Percentiles rank a stretch among this genome's conserved stretches.
phyloP scores from a whole-genome alignment of 2,888 invertebrate genomes.

The Lepidonotus clava region DNA sequence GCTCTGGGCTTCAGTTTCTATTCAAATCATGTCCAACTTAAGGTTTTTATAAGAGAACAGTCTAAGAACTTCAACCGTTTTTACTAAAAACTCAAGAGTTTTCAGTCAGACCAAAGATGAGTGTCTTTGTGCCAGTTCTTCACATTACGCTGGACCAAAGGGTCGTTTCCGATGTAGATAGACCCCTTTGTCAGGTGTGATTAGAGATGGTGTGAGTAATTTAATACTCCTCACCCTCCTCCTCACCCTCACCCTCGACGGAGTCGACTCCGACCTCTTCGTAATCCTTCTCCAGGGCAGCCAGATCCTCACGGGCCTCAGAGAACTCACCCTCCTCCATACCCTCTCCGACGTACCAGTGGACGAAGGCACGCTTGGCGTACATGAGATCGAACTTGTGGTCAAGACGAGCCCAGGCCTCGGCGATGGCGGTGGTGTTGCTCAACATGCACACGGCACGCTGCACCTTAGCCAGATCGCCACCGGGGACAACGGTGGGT shows the following conservation, averaged over 20 bases:
- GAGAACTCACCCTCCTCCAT: conserved; percentile 91
- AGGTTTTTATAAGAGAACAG: background rate
- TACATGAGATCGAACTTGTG: conserved; percentile 91
- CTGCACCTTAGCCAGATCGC: conserved; percentile 84
- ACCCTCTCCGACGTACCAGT: conserved; percentile 91
- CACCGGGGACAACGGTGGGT: conserved; percentile 85
- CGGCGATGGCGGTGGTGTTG: conserved; percentile 94
- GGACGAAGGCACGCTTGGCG: conserved; percentile 91
- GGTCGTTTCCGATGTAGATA: background rate
- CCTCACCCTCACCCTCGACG: conserved; percentile 67
- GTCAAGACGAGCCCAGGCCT: conserved; percentile 90
- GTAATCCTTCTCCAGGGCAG: conserved; percentile 75
- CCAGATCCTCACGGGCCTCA: conserved; percentile 91
- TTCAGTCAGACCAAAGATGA: background rate
- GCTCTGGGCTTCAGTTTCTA: background rate
- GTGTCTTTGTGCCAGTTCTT: background rate
- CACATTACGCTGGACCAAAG: background rate
- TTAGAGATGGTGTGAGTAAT: background rate
- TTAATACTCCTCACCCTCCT: conserved; percentile 63
- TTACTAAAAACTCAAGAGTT: background rate
- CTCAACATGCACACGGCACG: conserved; percentile 92
- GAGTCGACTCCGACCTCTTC: conserved; percentile 75
- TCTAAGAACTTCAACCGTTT: background rate
- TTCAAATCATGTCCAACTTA: background rate
- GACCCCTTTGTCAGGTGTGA: too few relatives aligned